A percentile compares a stretch with the other conserved stretches of the same genome.
Evolutionary conservation across 2,113 vertebrate species (phyloP).

Genomic region (Odontesthes bonariensis): DNA sequence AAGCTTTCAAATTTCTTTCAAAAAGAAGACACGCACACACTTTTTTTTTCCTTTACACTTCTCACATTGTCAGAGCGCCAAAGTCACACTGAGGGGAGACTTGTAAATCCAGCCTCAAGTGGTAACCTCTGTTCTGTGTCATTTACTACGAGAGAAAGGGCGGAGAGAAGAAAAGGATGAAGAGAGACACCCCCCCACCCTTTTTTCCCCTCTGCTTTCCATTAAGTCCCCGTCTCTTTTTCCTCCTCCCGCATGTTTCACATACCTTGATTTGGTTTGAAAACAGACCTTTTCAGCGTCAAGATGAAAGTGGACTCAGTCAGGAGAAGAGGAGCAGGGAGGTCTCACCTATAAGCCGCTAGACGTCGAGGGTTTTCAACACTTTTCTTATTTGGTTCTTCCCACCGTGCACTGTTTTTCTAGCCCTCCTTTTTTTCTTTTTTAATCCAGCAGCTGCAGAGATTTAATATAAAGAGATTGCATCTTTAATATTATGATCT

Average conservation of each 20-base stretch:
- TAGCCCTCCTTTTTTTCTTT: conserved; percentile 15
- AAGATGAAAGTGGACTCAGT: conserved; percentile 21
- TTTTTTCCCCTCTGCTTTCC: conserved; percentile 69
- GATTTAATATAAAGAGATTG: conserved; percentile 12
- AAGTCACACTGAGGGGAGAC: conserved; percentile 60
- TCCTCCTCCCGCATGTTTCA: conserved; percentile 50
- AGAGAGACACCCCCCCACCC: conserved; percentile 29
- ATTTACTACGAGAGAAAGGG: conserved; percentile 72
- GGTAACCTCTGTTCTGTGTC: conserved; percentile 70
- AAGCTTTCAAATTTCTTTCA: not conserved
- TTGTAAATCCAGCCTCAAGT: conserved; percentile 70
- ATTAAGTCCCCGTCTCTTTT: conserved; percentile 61
- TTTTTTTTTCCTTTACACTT: conserved; percentile 19
- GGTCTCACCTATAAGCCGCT: conserved; percentile 34
- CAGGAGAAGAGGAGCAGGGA: conserved; percentile 14
- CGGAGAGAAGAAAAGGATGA: conserved; percentile 68
- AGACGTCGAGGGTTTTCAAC: conserved; percentile 26
- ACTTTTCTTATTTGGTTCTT: conserved; percentile 15
- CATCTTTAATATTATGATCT: conserved; percentile 53
- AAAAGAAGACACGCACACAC: conserved; percentile 26
- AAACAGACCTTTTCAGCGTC: conserved; percentile 17
- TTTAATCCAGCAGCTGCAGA: conserved; percentile 15
- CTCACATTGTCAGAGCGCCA: conserved; percentile 42
- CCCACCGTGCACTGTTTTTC: not conserved
- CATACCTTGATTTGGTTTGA: conserved; percentile 67